Evolutionary conservation across 92 coral and sea anemone species (phyloP), one percentile per base, ranked within the genome.

Genomic region (Zoanthus solanderi): DNA sequence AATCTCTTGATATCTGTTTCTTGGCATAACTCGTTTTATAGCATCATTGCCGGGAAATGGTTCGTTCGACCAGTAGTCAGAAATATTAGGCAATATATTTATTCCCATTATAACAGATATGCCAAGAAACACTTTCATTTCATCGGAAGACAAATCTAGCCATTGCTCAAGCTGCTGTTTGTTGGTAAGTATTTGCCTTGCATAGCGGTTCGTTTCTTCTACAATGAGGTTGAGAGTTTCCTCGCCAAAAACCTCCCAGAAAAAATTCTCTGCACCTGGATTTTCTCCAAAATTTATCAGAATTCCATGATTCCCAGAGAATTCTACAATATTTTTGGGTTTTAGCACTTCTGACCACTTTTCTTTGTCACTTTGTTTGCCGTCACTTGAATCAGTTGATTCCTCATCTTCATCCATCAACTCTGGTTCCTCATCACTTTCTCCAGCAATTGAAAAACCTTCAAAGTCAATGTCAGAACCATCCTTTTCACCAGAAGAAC

Each of bases 1-100:
- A 13, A 92, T 81, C 66, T 92, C 92, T 23, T 87, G 83, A 65
- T 53, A 89, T 73, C 91, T 82, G 71, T 90, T 92, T 68, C 87
- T 89, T 18, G 88, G 34, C 95, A 92, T 89, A 18, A 80, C 87
- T 31, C 56, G 50, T 31, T 87, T 89, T 52, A 92, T 92, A 6
- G 90, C 93, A 53, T 34, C 83, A 37, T 37, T 37, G 42, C 3
- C 42, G 4, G 4, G 1, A 37, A 67, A 89, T 4, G 52, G 50
- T 71, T 89, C 84, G 11, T 78, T 54, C 3, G 91, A 92, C 95
- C 92, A 92, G 78, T 81, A 89, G 32, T 69, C 34, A 23, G 92
- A 78, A 13, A 80, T 63, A 15, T 47, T 86, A 0, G 90, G 94
- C 9, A 89, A 34, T 71, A 11, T 30, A 34, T 71, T 71, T 30